Base-by-base conservation (phyloP, 2,797 vertebrate species). In the Arctocebus calabarensis region DNA sequence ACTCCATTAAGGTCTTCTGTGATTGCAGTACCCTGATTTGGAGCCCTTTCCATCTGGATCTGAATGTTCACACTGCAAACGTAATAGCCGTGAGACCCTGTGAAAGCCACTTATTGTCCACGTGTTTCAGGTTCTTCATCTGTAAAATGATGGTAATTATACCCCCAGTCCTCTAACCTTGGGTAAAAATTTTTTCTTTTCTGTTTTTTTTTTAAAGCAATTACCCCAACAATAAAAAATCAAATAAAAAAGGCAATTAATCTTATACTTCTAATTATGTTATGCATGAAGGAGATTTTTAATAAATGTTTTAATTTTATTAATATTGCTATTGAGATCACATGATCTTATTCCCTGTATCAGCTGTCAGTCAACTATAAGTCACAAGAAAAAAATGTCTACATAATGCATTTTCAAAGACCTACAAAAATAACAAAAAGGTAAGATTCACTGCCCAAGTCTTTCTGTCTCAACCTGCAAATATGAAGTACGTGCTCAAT, bases 251-350 rank as follows among this genome's bases (percentile, higher is more conserved):
- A n/a, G 64, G 29, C 32, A 88, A 75, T 93, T 93, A 94, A 91
- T 90, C 70, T 93, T 97, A 91, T 66, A 83, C 57, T 93, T 95
- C 64, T 75, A 64, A 59, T 94, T 95, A 95, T 85, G 48, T 62
- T 93, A 75, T 75, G 8, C 70, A 75, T 87, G 62, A 90, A 84
- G 55, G 55, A 84, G 32, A 89, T 78, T 90, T 95, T 94, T 90
- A 92, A 93, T 84, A 91, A 91, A 70, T 88, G 74, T 6, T 87
- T 91, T 89, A 81, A 71, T 91, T 94, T 90, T 94, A 92, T 84
- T 92, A 96, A 86, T 64, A 86, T 29, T 88, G 40, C 20, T 88
- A 52, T 10, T 92, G 48, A 82, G 62, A 73, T 94, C 52, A 92
- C n/a, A 84, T 43, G 57, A 94, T 73, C 48, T 1, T 16, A 78